phyloP scores from a whole-genome alignment of 2,888 invertebrate genomes.

The Torymus tubicola region DNA sequence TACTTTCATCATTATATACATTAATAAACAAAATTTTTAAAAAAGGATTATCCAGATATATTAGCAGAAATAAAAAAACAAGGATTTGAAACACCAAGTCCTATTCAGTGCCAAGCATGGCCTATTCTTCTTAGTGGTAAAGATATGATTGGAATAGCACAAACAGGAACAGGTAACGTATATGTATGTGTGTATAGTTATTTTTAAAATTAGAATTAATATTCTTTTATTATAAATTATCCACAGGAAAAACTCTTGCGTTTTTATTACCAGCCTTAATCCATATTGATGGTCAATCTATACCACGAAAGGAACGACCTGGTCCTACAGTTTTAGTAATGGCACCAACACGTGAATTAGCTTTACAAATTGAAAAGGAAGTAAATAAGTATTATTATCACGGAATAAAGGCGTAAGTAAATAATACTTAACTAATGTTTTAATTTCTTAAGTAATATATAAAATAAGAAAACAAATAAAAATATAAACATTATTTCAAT shows the following conservation, averaged over 20 bases:
- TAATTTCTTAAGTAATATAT: background rate
- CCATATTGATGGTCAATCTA: slow-evolving; percentile 91
- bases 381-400: slow-evolving; percentile 92
- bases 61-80: slow-evolving; percentile 88
- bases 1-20: background rate
- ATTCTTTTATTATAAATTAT: slow-evolving; percentile 8
- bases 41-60: slow-evolving; percentile 87
- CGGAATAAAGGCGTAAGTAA: slow-evolving; percentile 87
- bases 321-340: slow-evolving; percentile 93
- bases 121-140: slow-evolving; percentile 93
- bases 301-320: slow-evolving; percentile 83
- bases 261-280: slow-evolving; percentile 95
- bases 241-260: slow-evolving; percentile 92
- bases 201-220: background rate
- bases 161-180: slow-evolving; percentile 86
- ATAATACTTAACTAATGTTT: slow-evolving; percentile 10
- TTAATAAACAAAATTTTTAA: background rate
- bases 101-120: slow-evolving; percentile 97
- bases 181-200: background rate
- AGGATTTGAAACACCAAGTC: slow-evolving; percentile 89
- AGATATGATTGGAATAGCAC: slow-evolving; percentile 97
- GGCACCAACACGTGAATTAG: slow-evolving; percentile 95
- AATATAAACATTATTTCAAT: slow-evolving; percentile 33
- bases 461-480: slow-evolving; percentile 14
- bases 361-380: slow-evolving; percentile 94